Percentiles rank a stretch among this genome's conserved stretches.
phyloP scores from a whole-genome alignment of 2,113 vertebrate genomes.

The Scartelaos histophorus region DNA sequence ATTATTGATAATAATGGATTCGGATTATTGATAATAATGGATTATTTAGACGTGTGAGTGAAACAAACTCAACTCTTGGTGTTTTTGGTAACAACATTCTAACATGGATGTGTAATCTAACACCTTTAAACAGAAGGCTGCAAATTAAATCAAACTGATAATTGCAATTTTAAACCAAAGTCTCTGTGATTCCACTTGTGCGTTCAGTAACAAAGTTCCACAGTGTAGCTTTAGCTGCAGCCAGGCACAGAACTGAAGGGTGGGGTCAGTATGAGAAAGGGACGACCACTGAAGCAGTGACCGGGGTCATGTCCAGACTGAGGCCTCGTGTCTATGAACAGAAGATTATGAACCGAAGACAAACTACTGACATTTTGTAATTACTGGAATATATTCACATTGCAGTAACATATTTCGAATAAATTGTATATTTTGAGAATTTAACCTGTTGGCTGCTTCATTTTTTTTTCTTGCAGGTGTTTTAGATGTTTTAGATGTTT shows the following conservation, averaged over 20 bases:
- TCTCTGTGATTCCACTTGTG: background rate
- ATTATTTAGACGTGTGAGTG: too few relatives aligned
- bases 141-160: background rate
- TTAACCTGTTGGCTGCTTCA: constrained; percentile 39
- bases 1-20: too few relatives aligned
- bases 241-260: background rate
- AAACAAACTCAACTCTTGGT: too few relatives aligned
- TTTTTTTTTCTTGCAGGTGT: background rate
- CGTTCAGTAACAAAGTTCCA: background rate
- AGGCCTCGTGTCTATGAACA: constrained; percentile 39
- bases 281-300: constrained; percentile 15
- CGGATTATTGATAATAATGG: too few relatives aligned
- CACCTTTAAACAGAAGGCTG: too few relatives aligned
- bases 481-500: too few relatives aligned
- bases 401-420: constrained; percentile 82
- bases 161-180: background rate
- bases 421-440: constrained; percentile 82
- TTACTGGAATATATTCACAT: constrained; percentile 76
- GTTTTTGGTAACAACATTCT: too few relatives aligned
- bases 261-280: constrained; percentile 27
- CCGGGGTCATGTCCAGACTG: constrained; percentile 28
- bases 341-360: constrained; percentile 40
- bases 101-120: too few relatives aligned
- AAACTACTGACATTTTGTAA: constrained; percentile 81
- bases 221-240: background rate